These are phyloP conservation scores for Apogon hyalosoma DNA, from an alignment of 2,797 vertebrate genomes.

Conservation along the genomic window DNA sequence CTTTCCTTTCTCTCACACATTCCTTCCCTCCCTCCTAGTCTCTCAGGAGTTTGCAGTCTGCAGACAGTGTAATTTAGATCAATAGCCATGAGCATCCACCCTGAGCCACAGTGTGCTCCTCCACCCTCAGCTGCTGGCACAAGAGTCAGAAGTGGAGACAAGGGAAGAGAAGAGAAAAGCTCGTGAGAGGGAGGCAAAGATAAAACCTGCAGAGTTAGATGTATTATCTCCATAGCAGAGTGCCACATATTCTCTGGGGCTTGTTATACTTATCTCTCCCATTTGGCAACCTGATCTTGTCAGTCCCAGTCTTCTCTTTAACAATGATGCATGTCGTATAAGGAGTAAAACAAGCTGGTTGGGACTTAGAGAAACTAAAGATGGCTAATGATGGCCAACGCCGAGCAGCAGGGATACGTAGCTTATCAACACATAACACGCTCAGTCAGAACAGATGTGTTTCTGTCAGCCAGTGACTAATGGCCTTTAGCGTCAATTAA, in stretches of 20 bases:
- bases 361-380: constrained; percentile 21
- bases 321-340: constrained; percentile 37
- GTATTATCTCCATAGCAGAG: constrained; percentile 35
- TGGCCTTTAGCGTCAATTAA: constrained; percentile 34
- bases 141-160: background rate
- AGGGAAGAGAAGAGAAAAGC: constrained; percentile 23
- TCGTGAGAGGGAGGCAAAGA: constrained; percentile 29
- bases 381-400: constrained; percentile 29
- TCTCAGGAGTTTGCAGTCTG: constrained; percentile 53
- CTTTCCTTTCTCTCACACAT: constrained; percentile 5
- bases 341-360: constrained; percentile 34
- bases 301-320: constrained; percentile 33
- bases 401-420: constrained; percentile 6
- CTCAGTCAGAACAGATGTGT: constrained; percentile 7
- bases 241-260: constrained; percentile 37
- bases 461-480: constrained; percentile 13
- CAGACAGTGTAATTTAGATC: constrained; percentile 74
- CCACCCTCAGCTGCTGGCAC: constrained; percentile 45
- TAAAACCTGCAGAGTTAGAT: constrained; percentile 41
- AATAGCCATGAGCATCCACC: constrained; percentile 64
- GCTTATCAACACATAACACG: constrained; percentile 19
- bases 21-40: constrained; percentile 15
- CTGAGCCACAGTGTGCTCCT: constrained; percentile 50
- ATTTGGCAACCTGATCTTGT: constrained; percentile 46
- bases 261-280: constrained; percentile 40